Evolutionary conservation across 2,888 invertebrate species (phyloP).

Genomic region (Mechanitis mazaeus): DNA sequence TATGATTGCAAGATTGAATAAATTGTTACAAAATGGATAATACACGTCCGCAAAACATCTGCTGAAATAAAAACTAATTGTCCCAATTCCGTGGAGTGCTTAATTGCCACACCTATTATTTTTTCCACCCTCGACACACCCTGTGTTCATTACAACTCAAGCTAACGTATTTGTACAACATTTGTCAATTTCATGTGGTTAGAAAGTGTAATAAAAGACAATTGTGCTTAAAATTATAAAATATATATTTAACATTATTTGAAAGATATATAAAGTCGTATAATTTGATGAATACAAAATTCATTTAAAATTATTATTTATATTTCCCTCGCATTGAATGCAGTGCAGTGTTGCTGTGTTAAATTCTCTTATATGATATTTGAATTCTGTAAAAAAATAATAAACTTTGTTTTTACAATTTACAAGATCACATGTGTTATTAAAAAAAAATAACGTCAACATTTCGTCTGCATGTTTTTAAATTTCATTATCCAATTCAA

Average conservation of each 20-base stretch:
- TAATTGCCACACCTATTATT: slow-evolving; percentile 61
- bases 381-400: too few relatives aligned
- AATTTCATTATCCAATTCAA: too few relatives aligned
- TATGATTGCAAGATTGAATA: slow-evolving; percentile 16
- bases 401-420: too few relatives aligned
- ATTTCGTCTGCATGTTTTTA: too few relatives aligned
- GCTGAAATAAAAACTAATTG: slow-evolving; percentile 58
- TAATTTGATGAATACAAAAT: neutral
- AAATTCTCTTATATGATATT: slow-evolving; percentile 5
- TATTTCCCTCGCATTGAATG: slow-evolving; percentile 26
- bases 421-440: too few relatives aligned
- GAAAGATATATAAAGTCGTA: too few relatives aligned
- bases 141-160: slow-evolving; percentile 30
- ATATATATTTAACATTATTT: too few relatives aligned
- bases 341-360: slow-evolving; percentile 21
- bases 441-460: too few relatives aligned
- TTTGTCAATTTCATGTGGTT: neutral
- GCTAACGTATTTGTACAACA: slow-evolving; percentile 13
- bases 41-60: slow-evolving; percentile 41
- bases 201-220: too few relatives aligned
- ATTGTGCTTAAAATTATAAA: too few relatives aligned
- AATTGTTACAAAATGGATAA: slow-evolving; percentile 30
- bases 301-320: slow-evolving; percentile 17
- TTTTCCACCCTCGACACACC: slow-evolving; percentile 53
- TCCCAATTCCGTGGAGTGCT: slow-evolving; percentile 65